These are phyloP conservation scores for Campoplex nolae DNA, from an alignment of 2,888 invertebrate genomes.

Conservation along the genomic window DNA sequence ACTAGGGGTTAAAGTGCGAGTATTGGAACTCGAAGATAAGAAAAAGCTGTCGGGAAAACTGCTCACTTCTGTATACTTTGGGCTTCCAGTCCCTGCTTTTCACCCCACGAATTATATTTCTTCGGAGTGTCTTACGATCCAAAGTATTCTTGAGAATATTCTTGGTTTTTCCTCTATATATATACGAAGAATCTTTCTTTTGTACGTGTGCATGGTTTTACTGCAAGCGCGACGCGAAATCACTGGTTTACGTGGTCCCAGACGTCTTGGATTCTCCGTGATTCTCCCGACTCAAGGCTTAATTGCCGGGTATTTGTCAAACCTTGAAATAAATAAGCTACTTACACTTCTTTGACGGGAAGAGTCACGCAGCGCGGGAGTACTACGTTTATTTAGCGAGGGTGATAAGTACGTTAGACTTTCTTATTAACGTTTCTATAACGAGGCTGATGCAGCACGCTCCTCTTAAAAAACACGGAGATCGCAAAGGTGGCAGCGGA, in stretches of 20 bases:
- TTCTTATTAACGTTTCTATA: constrained; percentile 61
- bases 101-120: constrained; percentile 35
- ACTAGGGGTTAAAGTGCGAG: constrained; percentile 71
- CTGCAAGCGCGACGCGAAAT: constrained; percentile 26
- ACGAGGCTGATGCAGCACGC: constrained; percentile 31
- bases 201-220: constrained; percentile 37
- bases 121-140: constrained; percentile 14
- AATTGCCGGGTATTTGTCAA: constrained; percentile 82
- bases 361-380: constrained; percentile 55
- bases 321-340: constrained; percentile 81
- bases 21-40: constrained; percentile 81
- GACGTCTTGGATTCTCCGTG: constrained; percentile 41
- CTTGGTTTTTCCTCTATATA: constrained; percentile 36
- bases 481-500: constrained; percentile 8
- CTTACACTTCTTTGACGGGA: constrained; percentile 79
- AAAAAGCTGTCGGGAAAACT: constrained; percentile 67
- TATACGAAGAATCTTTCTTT: constrained; percentile 15
- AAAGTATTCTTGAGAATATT: constrained; percentile 52
- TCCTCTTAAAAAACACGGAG: constrained; percentile 3
- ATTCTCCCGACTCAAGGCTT: constrained; percentile 71
- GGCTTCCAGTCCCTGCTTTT: constrained; percentile 22
- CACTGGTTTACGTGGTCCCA: constrained; percentile 29
- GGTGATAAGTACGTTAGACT: constrained; percentile 76
- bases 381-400: constrained; percentile 76
- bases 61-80: constrained; percentile 64